Percentiles rank a stretch among this genome's conserved stretches.
Conservation (phyloP, 2,797 vertebrate genomes). For the Triplophysa bombifrons region DNA sequence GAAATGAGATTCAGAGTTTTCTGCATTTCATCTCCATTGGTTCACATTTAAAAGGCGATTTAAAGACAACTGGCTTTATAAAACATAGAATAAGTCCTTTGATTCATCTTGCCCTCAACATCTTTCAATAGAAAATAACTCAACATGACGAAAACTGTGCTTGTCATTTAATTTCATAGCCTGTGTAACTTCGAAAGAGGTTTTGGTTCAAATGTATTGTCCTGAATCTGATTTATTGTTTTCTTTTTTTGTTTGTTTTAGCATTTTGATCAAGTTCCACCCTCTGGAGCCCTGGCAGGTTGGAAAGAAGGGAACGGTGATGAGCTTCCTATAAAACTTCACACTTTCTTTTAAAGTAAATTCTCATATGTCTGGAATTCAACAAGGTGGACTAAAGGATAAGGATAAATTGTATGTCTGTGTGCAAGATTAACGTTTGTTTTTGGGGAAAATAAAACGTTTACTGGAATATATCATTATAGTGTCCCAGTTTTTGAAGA, state of each 20-base stretch:
- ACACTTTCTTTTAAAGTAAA: background rate
- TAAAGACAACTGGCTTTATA: too few species aligned
- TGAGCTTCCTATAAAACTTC: conserved; percentile 86
- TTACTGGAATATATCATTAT: background rate
- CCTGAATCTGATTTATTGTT: conserved; percentile 9
- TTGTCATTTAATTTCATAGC: too few species aligned
- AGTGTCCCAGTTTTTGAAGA: background rate
- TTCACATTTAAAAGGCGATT: too few species aligned
- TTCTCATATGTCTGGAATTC: background rate
- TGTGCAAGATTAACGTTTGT: background rate
- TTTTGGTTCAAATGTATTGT: background rate
- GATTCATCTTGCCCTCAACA: too few species aligned
- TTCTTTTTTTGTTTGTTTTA: conserved; percentile 61
- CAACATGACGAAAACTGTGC: too few species aligned
- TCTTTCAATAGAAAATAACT: too few species aligned
- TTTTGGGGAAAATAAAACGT: background rate
- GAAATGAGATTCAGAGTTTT: too few species aligned
- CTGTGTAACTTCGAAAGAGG: too few species aligned
- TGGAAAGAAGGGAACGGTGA: conserved; percentile 91
- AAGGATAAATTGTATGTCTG: background rate
- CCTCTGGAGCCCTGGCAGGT: conserved; percentile 89
- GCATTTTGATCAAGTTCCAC: conserved; percentile 86
- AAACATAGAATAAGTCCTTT: too few species aligned
- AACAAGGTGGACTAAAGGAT: background rate
- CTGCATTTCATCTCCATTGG: too few species aligned